Evolutionary conservation across 2,113 vertebrate species (phyloP).

Genomic region (Acanthochromis polyacanthus): DNA sequence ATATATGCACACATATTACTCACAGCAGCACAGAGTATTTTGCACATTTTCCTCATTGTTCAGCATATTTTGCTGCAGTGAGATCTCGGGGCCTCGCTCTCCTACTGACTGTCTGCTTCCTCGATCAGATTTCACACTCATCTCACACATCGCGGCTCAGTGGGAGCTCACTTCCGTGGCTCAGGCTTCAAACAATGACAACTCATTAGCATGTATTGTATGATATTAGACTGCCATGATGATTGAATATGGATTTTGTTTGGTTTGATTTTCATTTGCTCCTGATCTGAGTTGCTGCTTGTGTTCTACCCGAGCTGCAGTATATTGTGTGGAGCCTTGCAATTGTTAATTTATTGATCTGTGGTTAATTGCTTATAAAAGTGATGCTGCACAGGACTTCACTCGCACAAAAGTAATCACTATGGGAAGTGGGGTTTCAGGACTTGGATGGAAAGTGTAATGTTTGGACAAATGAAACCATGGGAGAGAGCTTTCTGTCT

Average conservation of each 20-base stretch:
- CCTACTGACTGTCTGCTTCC: conserved; percentile 67
- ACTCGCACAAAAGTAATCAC: conserved; percentile 21
- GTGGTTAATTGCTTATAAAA: conserved; percentile 66
- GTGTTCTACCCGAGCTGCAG: conserved; percentile 1
- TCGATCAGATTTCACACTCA: conserved; percentile 73
- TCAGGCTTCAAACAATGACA: conserved; percentile 65
- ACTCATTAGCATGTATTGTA: conserved; percentile 70
- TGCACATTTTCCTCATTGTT: conserved; percentile 52
- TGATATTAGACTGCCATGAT: conserved; percentile 46
- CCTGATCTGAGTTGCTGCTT: conserved; percentile 50
- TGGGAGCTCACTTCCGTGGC: conserved; percentile 59
- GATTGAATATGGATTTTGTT: conserved; percentile 50
- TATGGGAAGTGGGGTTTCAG: too few relatives aligned
- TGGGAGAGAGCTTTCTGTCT: not conserved
- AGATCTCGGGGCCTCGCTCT: conserved; percentile 51
- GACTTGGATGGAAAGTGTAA: not conserved
- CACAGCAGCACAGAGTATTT: conserved; percentile 29
- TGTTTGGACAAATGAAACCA: conserved; percentile 8
- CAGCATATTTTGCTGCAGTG: conserved; percentile 44
- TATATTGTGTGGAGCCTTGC: conserved; percentile 21
- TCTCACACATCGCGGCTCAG: conserved; percentile 62
- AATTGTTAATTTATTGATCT: conserved; percentile 44
- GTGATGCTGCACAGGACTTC: conserved; percentile 34
- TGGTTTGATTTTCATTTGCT: conserved; percentile 48
- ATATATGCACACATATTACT: conserved; percentile 13